A percentile compares a stretch with the other conserved stretches of the same genome.
Conservation (phyloP, 2,113 vertebrate species). For the Calonectris borealis region DNA sequence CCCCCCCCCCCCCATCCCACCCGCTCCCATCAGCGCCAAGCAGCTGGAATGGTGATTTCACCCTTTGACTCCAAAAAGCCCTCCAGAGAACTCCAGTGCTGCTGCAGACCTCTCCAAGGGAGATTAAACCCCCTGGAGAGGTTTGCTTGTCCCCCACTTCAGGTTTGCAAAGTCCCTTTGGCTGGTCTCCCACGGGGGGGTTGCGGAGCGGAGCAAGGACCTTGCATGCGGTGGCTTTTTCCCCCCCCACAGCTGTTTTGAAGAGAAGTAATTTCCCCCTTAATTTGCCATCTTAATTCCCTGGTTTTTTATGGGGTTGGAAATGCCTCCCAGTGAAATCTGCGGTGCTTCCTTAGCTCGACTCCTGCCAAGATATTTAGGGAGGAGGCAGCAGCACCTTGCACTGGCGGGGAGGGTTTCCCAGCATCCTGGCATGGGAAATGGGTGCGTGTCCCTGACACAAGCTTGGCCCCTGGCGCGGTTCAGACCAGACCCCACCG, state of each 20-base stretch:
- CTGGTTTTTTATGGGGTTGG: background rate
- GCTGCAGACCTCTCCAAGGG: background rate
- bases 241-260: background rate
- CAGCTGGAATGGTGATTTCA: background rate
- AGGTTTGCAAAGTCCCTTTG: background rate
- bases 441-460: fast-evolving
- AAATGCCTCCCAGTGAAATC: background rate
- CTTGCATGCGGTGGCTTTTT: fast-evolving
- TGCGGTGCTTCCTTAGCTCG: fast-evolving
- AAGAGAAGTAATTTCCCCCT: background rate
- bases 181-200: fast-evolving
- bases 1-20: background rate
- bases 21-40: background rate
- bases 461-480: fast-evolving
- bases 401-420: background rate
- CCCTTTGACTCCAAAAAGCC: background rate
- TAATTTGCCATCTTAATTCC: background rate
- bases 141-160: background rate
- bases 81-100: background rate
- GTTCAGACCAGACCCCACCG: background rate
- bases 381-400: background rate
- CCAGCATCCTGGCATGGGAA: fast-evolving
- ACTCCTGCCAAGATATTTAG: background rate
- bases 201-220: background rate
- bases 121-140: background rate